Conservation (phyloP, 2,888 invertebrate genomes). For the Eutolmus rufibarbis region DNA sequence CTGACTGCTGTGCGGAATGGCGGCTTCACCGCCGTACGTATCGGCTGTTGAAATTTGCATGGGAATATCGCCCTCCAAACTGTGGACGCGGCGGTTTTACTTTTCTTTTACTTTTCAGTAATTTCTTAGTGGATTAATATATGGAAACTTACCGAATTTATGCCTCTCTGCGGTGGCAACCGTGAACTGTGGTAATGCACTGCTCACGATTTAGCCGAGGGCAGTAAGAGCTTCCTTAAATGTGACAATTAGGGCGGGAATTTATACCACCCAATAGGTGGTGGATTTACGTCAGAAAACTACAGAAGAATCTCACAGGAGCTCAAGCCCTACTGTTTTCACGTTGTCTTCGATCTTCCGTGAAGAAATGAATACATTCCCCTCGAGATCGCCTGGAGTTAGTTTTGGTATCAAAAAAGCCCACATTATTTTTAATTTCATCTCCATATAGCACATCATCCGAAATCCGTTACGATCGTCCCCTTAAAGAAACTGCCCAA, state of each 20-base stretch:
- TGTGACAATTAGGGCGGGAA: neutral
- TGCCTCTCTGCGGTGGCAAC: neutral
- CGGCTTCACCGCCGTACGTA: neutral
- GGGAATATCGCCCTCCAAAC: neutral
- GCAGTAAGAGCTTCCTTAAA: neutral
- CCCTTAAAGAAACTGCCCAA: neutral
- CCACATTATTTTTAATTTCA: neutral
- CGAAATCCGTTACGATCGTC: slow-evolving; percentile 16
- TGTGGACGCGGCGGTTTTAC: neutral
- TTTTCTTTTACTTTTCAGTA: neutral
- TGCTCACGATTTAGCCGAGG: neutral
- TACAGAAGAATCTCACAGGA: neutral
- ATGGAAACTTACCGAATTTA: neutral
- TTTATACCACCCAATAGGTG: neutral
- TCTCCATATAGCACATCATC: neutral
- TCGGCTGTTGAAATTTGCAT: neutral
- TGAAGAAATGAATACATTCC: neutral
- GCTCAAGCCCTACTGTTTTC: neutral
- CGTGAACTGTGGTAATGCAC: neutral
- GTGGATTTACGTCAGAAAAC: neutral
- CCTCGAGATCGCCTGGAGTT: neutral
- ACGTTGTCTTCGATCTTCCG: neutral
- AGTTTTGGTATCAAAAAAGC: neutral
- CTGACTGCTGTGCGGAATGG: neutral
- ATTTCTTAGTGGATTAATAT: neutral